Conservation (phyloP, 2,888 invertebrate genomes). For the Spodoptera littoralis region DNA sequence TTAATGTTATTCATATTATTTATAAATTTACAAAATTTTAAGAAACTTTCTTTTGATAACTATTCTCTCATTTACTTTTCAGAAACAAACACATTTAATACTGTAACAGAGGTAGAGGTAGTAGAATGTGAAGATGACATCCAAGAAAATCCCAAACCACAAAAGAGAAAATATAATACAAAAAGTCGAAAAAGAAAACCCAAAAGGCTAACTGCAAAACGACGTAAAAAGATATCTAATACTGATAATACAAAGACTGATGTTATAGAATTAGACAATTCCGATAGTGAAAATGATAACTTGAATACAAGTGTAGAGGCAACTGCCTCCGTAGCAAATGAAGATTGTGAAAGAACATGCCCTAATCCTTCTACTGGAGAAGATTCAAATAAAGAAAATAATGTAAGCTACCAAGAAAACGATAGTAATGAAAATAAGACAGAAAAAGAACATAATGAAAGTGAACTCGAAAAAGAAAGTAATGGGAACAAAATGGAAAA, state of each 20-base stretch:
- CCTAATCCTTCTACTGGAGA: background rate
- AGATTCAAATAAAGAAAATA: constrained; percentile 12
- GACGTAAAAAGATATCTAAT: too few species aligned
- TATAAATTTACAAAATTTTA: too few species aligned
- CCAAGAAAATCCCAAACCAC: too few species aligned
- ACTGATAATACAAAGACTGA: constrained; percentile 47
- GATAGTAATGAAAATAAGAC: background rate
- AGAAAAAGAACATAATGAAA: too few species aligned
- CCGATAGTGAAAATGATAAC: constrained; percentile 38
- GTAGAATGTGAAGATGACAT: too few species aligned
- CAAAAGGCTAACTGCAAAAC: too few species aligned
- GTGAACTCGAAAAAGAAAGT: background rate
- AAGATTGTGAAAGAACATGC: background rate
- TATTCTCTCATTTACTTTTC: too few species aligned
- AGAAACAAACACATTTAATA: too few species aligned
- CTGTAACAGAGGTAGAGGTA: too few species aligned
- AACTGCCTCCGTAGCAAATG: constrained; percentile 1
- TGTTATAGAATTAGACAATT: constrained; percentile 57
- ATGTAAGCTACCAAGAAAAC: background rate
- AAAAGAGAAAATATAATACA: background rate
- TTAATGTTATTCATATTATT: too few species aligned
- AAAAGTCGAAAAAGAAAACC: background rate
- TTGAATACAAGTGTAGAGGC: constrained; percentile 36
- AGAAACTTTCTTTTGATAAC: too few species aligned
- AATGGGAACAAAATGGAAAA: background rate